A percentile compares a stretch with the other conserved stretches of the same genome.
Conservation (phyloP, 2,888 invertebrate genomes). For the Rhorus exstirpatorius region DNA sequence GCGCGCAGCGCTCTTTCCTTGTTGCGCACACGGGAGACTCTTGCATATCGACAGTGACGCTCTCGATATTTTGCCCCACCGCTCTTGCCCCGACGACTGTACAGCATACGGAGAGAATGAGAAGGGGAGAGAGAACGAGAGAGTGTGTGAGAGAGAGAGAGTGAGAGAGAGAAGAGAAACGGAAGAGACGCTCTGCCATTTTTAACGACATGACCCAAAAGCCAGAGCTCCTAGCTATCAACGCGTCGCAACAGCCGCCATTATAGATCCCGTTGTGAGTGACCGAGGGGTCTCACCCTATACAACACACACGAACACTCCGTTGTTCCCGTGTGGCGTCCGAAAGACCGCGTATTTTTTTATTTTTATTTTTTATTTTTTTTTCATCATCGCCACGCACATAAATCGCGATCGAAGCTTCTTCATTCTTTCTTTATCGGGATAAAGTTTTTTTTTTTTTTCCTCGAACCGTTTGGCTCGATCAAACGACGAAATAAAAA, state of each 20-base stretch:
- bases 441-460: not conserved
- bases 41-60: constrained; percentile 34
- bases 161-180: constrained; percentile 25
- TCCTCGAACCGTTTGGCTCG: not conserved
- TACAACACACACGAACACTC: constrained; percentile 1
- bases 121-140: constrained; percentile 22
- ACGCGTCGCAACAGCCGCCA: constrained; percentile 77
- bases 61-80: constrained; percentile 25
- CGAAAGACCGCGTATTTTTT: constrained; percentile 68
- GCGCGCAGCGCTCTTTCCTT: constrained; percentile 37
- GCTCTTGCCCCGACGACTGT: not conserved
- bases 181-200: constrained; percentile 65
- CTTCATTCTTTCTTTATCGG: too few species aligned
- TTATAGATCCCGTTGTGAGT: constrained; percentile 85
- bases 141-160: not conserved
- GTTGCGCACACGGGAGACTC: constrained; percentile 25
- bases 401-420: constrained; percentile 10
- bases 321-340: constrained; percentile 54
- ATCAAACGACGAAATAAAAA: not conserved
- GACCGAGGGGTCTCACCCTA: constrained; percentile 77
- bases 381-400: not conserved
- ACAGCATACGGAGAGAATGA: not conserved
- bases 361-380: constrained; percentile 5
- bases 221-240: constrained; percentile 69
- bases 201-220: constrained; percentile 67